Evolutionary conservation across 2,797 vertebrate genomes (phyloP).

Genomic region (Lutjanus argentimaculatus): DNA sequence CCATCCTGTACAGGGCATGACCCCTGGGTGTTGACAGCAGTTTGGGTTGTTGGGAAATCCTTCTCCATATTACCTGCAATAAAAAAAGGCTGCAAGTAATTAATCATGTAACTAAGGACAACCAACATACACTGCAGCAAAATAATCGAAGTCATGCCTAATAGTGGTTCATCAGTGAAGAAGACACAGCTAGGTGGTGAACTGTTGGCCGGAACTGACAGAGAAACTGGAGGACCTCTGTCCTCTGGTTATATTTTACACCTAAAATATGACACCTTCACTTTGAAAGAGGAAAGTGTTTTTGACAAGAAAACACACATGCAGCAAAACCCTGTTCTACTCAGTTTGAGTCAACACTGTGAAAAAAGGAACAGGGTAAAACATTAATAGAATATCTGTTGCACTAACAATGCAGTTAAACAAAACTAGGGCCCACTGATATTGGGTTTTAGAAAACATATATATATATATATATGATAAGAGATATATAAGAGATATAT

Average conservation of each 20-base stretch:
- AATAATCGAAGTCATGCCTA: neutral
- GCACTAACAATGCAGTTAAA: neutral
- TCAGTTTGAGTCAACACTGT: neutral
- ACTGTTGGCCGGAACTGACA: conserved; percentile 4
- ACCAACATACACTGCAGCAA: neutral
- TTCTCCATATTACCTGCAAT: conserved; percentile 72
- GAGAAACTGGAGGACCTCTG: neutral
- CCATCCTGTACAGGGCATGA: conserved; percentile 45
- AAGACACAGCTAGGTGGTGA: neutral
- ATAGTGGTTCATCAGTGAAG: neutral
- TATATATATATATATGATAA: no score
- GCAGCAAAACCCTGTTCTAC: neutral
- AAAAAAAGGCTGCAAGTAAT: conserved; percentile 19
- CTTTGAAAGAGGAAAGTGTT: neutral
- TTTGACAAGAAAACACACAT: neutral
- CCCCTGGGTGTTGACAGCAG: conserved; percentile 42
- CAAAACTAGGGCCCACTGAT: neutral
- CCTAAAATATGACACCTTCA: conserved; percentile 32
- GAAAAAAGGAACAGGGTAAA: neutral
- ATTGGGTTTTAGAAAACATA: no score
- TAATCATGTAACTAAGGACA: neutral
- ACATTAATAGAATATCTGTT: neutral
- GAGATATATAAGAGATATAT: no score
- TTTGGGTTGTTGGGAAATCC: conserved; percentile 52
- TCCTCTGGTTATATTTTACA: conserved; percentile 5